Evolutionary conservation across 2,797 vertebrate genomes (phyloP).

Genomic region (Columba guinea): DNA sequence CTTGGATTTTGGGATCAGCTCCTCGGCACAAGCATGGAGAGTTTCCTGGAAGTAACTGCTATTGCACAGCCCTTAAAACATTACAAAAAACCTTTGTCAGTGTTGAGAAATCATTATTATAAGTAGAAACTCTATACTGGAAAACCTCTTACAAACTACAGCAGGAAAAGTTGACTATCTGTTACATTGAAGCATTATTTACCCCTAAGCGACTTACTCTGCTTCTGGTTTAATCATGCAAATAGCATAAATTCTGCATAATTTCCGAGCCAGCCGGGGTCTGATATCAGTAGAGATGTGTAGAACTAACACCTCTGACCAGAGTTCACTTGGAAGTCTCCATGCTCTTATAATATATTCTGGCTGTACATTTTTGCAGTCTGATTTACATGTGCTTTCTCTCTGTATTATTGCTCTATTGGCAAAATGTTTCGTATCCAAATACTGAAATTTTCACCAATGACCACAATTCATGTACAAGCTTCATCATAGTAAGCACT

Average conservation of each 20-base stretch:
- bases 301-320: neutral
- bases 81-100: neutral
- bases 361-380: neutral
- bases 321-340: neutral
- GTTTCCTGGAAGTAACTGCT: neutral
- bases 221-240: neutral
- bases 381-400: neutral
- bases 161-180: neutral
- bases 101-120: neutral
- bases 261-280: neutral
- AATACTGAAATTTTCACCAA: neutral
- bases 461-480: accelerated
- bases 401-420: neutral
- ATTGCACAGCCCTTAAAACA: neutral
- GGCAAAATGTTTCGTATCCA: neutral
- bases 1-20: neutral
- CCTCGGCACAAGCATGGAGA: neutral
- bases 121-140: neutral
- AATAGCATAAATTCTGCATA: neutral
- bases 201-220: neutral
- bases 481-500: neutral
- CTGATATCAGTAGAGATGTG: neutral
- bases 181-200: neutral
- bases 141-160: neutral
- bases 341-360: neutral